Evolutionary conservation across 2,888 invertebrate species (phyloP).

Genomic region (Stegophylla sp.): DNA sequence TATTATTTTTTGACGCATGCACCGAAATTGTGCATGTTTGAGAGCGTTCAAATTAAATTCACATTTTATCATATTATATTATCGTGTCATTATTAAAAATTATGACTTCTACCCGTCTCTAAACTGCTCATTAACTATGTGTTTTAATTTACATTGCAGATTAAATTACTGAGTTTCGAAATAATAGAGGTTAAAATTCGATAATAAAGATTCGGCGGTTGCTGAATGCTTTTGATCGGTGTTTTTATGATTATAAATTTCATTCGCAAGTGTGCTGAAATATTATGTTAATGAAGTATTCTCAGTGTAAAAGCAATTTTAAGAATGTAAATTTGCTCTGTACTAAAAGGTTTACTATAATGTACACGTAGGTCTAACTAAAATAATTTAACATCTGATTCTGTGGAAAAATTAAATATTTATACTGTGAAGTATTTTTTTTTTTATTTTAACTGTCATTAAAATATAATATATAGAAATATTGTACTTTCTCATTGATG

Average conservation of each 20-base stretch:
- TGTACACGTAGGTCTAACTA: background rate
- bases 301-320: constrained; percentile 21
- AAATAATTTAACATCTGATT: background rate
- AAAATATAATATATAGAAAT: background rate
- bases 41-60: too few relatives aligned
- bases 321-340: constrained; percentile 20
- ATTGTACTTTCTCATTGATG: background rate
- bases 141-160: too few relatives aligned
- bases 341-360: background rate
- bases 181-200: background rate
- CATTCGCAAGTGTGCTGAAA: background rate
- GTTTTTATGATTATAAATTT: background rate
- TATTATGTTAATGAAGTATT: constrained; percentile 8
- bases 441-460: background rate
- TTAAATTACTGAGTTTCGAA: background rate
- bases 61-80: too few relatives aligned
- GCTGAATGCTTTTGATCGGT: background rate
- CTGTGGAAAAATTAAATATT: too few relatives aligned
- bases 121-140: too few relatives aligned
- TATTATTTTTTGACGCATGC: background rate
- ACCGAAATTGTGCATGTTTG: too few relatives aligned
- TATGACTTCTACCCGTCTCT: too few relatives aligned
- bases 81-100: too few relatives aligned
- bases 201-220: background rate
- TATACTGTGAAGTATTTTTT: background rate